Evolutionary conservation across 1,140 invertebrate species (phyloP), one percentile per base, ranked within the genome.

Genomic region (Lepeophtheirus salmonis): DNA sequence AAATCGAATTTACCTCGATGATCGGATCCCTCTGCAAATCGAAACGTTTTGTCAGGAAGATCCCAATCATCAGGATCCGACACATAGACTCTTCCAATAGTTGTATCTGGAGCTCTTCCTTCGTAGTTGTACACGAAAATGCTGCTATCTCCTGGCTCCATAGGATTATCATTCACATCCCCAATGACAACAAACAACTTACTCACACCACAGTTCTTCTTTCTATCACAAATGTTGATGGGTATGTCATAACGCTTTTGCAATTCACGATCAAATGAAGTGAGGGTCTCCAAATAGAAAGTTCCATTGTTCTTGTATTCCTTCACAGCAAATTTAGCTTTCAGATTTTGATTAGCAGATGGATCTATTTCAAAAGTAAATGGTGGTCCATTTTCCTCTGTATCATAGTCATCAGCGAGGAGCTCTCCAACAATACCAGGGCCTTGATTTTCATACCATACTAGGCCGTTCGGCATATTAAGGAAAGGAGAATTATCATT

Each of bases 51-150:
- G 68, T 95, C 88, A 0, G 79, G 78, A 49, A 90, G 71, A 72
- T 96, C 90, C 88, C 89, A 94, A 68, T 95, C 90, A 68, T 96
- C 90, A 0, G 79, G 75, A 72, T 96, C 90, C 23, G 85, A 77
- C 0, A 91, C 88, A 70, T 86, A 94, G 1, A 94, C 88, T 20
- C 86, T 74, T 0, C 90, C 90, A 50, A 95, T 87, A 63, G 82
- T 77, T 0, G 83, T 83, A 57, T 82, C 78, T 0, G 80, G 81
- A n/a, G 80, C 75, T 62, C 81, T 76, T 13, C 81, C 81, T 75
- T 79, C 64, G 68, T 87, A 94, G 69, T 89, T 90, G 69, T 92
- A 94, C 0, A 95, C 84, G 67, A 88, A 84, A 66, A 95, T 91
- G n/a, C 50, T 55, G 24, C 61, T 92, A 4, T 79, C 77, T 0